Evolutionary conservation across 2,888 invertebrate species (phyloP).

Genomic region (Eucera pruinosa): DNA sequence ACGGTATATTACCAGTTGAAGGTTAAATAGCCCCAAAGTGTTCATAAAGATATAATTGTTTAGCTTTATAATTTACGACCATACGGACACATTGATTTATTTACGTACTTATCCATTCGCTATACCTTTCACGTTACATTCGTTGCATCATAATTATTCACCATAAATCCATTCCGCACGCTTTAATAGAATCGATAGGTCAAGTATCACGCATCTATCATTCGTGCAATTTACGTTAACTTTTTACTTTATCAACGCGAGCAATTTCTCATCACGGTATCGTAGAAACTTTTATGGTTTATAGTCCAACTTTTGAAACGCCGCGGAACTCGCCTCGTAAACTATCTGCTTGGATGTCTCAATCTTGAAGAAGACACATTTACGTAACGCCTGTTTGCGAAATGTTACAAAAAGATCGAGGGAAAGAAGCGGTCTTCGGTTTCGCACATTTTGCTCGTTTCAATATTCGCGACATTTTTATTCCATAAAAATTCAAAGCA

Average conservation of each 20-base stretch:
- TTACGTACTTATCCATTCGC: too few species aligned
- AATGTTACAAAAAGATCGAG: background rate
- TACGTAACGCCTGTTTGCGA: background rate
- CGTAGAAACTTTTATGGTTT: slow-evolving; percentile 30
- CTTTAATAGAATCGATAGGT: background rate
- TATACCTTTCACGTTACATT: too few species aligned
- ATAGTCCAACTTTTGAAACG: slow-evolving; percentile 15
- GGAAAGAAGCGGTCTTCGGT: background rate
- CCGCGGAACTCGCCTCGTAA: too few species aligned
- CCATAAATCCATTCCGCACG: background rate
- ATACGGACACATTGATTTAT: too few species aligned
- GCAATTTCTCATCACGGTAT: slow-evolving; percentile 17
- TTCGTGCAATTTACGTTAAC: background rate
- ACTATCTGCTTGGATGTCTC: slow-evolving; percentile 24
- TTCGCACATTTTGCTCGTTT: too few species aligned
- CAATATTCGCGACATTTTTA: background rate
- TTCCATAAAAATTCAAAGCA: slow-evolving; percentile 3
- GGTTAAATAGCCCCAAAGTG: too few species aligned
- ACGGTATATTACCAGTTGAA: too few species aligned
- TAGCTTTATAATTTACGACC: too few species aligned
- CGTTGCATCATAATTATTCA: background rate
- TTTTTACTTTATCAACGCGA: slow-evolving; percentile 7
- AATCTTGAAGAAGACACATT: slow-evolving; percentile 41
- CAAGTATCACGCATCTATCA: background rate
- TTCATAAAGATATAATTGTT: too few species aligned